A percentile compares a stretch with the other conserved stretches of the same genome.
These are phyloP conservation scores for Ardeotis arabs DNA, from an alignment of 2,113 vertebrate species.

Conservation along the genomic window DNA sequence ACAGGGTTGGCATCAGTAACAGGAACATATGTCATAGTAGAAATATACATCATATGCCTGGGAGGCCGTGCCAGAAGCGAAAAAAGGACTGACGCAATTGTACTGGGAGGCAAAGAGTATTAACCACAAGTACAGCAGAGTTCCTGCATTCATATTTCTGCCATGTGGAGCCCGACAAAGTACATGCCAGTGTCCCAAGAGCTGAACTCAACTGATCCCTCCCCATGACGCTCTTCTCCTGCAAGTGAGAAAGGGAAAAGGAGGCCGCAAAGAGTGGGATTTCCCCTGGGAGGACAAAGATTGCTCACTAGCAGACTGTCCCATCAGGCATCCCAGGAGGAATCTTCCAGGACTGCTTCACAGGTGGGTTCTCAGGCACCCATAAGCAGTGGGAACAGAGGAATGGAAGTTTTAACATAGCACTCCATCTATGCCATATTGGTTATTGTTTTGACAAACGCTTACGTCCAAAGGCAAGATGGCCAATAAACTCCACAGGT, in stretches of 20 bases:
- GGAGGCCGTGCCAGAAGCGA: not conserved
- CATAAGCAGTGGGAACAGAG: not conserved
- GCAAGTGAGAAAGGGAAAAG: not conserved
- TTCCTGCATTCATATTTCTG: not conserved
- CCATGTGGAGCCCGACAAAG: not conserved
- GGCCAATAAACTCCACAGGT: not conserved
- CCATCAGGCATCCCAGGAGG: not conserved
- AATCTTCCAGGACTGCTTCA: not conserved
- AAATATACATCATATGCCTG: not conserved
- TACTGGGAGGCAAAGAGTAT: not conserved
- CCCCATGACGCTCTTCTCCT: not conserved
- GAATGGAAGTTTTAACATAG: not conserved
- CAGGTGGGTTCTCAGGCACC: not conserved
- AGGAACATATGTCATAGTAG: not conserved
- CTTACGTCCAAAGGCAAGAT: not conserved
- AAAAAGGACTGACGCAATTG: not conserved
- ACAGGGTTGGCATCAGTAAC: not conserved
- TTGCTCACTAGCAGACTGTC: not conserved
- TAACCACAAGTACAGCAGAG: not conserved
- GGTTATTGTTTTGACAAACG: not conserved
- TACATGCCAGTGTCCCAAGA: not conserved
- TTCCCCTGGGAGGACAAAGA: not conserved
- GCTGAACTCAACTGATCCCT: not conserved
- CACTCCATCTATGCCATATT: rapidly evolving
- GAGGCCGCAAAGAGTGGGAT: not conserved